Evolutionary conservation across 2,113 vertebrate genomes (phyloP).

Genomic region (Turdus rufiventris): DNA sequence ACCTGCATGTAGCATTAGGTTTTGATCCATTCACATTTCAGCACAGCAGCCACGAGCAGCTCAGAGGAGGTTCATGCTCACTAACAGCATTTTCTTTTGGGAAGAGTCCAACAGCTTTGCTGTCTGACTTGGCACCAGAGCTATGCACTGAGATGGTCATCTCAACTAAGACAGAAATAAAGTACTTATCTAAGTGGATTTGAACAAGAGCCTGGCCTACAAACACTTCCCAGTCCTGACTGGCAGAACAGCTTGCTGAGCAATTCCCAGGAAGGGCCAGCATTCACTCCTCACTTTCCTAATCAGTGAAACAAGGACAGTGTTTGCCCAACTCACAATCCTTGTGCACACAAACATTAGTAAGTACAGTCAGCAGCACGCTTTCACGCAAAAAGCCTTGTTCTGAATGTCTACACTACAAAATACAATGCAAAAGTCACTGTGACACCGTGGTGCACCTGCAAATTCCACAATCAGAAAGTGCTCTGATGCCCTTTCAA

Average conservation of each 20-base stretch:
- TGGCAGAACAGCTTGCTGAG: not conserved
- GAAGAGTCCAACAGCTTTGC: not conserved
- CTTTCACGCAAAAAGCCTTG: not conserved
- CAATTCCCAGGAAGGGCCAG: not conserved
- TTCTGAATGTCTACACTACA: not conserved
- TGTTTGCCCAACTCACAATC: not conserved
- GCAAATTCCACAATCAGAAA: not conserved
- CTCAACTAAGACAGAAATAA: not conserved
- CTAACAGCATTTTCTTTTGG: not conserved
- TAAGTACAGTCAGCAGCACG: not conserved
- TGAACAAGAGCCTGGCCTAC: not conserved
- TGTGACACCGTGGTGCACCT: not conserved
- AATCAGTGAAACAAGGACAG: not conserved
- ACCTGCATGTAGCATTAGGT: not conserved
- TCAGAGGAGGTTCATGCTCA: not conserved
- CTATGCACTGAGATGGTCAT: not conserved
- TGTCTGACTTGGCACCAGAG: not conserved
- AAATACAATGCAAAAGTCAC: not conserved
- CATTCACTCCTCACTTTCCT: not conserved
- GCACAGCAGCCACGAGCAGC: not conserved
- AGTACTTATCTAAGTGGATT: not conserved
- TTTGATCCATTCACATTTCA: not conserved
- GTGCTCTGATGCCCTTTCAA: not conserved
- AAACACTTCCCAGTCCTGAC: not conserved
- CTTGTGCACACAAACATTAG: not conserved